Percentiles rank a stretch among this genome's conserved stretches.
phyloP scores from a whole-genome alignment of 2,113 vertebrate genomes.

The Cololabis saira region DNA sequence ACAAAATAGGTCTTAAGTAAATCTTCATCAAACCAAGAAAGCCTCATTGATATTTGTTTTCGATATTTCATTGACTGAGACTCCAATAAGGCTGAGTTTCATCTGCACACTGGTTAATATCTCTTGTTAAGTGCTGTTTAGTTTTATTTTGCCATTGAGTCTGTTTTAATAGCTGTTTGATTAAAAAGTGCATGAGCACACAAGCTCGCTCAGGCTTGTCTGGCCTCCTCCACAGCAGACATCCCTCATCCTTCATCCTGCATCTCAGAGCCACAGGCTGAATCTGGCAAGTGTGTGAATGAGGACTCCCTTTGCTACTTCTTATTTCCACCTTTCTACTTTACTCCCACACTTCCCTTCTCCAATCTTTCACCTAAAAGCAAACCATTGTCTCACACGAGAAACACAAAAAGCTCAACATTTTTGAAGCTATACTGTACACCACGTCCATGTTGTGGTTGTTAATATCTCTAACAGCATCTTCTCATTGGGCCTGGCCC shows the following conservation, averaged over 20 bases:
- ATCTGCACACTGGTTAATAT: no score
- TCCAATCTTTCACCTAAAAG: conserved; percentile 2
- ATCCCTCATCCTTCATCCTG: conserved; percentile 25
- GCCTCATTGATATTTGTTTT: not conserved
- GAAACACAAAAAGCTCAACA: conserved; percentile 4
- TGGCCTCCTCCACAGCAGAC: no score
- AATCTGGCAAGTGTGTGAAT: no score
- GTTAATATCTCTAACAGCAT: not conserved
- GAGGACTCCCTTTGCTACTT: no score
- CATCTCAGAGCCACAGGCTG: conserved; percentile 5
- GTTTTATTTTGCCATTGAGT: not conserved
- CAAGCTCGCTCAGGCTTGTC: not conserved
- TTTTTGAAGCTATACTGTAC: not conserved
- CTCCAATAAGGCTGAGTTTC: no score
- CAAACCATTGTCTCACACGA: conserved; percentile 6
- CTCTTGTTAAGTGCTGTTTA: no score
- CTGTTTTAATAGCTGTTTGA: not conserved
- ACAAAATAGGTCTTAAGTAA: not conserved
- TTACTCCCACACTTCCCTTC: no score
- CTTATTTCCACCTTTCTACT: no score
- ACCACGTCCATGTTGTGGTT: conserved; percentile 12
- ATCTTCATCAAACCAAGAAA: not conserved
- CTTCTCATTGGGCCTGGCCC: conserved; percentile 20
- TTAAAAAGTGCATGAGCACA: not conserved
- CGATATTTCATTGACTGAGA: no score